A percentile compares a stretch with the other conserved stretches of the same genome.
Evolutionary conservation across 2,797 vertebrate genomes (phyloP).

Genomic region (Oreochromis grahami): DNA sequence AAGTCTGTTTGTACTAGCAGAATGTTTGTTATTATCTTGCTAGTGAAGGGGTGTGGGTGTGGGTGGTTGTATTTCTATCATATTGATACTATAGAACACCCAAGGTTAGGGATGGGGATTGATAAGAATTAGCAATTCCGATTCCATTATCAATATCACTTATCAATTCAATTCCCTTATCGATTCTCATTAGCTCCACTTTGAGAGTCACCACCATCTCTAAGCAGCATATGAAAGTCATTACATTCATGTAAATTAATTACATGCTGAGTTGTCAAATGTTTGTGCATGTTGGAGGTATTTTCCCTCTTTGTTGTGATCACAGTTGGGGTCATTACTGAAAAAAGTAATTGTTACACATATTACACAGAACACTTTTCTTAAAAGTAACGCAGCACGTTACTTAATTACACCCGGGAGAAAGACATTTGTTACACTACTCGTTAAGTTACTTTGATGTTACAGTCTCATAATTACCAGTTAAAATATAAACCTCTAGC

Average conservation of each 20-base stretch:
- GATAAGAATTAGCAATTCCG: not conserved
- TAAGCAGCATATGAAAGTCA: not conserved
- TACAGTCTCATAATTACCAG: not conserved
- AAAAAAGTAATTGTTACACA: not conserved
- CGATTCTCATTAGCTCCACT: not conserved
- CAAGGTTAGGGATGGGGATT: not conserved
- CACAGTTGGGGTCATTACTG: not conserved
- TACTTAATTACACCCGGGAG: not conserved
- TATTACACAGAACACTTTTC: not conserved
- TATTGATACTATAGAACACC: not conserved
- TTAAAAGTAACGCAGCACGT: rapidly evolving
- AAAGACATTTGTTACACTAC: not conserved
- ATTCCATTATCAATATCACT: not conserved
- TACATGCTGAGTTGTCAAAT: not conserved
- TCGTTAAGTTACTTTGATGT: not conserved
- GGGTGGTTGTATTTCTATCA: rapidly evolving
- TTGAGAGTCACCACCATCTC: too few species aligned
- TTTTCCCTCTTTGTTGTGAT: not conserved
- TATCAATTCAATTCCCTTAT: not conserved
- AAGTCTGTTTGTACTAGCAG: not conserved
- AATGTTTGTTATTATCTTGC: not conserved
- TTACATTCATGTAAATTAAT: not conserved
- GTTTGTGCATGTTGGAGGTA: not conserved
- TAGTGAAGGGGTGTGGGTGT: not conserved
- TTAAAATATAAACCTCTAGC: not conserved